Conservation (phyloP, 2,797 vertebrate species). For the Intellagama lesueurii region DNA sequence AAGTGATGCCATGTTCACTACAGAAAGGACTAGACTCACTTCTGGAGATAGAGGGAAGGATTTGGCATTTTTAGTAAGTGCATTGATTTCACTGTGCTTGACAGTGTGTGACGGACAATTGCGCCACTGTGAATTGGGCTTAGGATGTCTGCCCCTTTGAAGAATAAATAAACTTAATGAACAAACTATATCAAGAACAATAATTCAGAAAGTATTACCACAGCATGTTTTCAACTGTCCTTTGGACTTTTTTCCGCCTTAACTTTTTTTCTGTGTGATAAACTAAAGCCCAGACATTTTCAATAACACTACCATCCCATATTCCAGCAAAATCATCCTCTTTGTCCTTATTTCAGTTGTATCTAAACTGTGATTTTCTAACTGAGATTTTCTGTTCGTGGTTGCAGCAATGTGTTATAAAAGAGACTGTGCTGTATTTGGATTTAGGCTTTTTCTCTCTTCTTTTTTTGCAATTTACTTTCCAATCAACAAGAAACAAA, state of each 20-base stretch:
- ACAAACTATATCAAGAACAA: neutral
- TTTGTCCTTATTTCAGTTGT: neutral
- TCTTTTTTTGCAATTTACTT: constrained; percentile 19
- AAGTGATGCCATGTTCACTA: neutral
- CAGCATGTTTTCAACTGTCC: neutral
- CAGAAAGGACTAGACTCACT: neutral
- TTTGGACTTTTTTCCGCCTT: neutral
- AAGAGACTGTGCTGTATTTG: neutral
- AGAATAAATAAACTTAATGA: neutral
- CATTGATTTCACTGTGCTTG: neutral
- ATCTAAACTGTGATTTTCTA: neutral
- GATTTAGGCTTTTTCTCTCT: neutral
- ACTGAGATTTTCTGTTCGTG: neutral
- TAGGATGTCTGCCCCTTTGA: neutral
- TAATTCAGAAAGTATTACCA: neutral
- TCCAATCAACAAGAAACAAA: constrained; percentile 23
- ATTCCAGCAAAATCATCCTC: too few species aligned
- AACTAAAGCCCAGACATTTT: neutral
- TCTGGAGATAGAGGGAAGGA: too few species aligned
- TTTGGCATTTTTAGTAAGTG: neutral
- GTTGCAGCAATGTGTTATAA: neutral
- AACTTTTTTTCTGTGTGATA: neutral
- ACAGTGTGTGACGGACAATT: neutral
- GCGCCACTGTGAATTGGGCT: neutral
- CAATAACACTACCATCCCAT: neutral